Evolutionary conservation across 2,797 vertebrate species (phyloP), one percentile per base, ranked within the genome.

Genomic region (Acropternis orthonyx): DNA sequence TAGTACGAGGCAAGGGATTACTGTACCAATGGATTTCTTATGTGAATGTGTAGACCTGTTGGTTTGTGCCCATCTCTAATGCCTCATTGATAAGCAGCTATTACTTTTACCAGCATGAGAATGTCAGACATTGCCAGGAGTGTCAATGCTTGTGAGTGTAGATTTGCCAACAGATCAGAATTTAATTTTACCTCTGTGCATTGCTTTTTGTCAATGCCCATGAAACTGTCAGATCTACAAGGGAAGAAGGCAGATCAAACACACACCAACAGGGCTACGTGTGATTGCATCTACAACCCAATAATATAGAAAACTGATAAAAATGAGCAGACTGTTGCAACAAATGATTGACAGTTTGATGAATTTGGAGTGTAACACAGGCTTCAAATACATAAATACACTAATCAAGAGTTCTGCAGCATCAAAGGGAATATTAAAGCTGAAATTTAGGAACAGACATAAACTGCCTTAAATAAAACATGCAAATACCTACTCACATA

Each of bases 401-500:
- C 44, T 67, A 82, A 26, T 73, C 9, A 66, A 72, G 51, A 76
- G 27, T 71, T 94, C 34, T 84, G 54, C 54, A 78, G 24, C 49
- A 75, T 68, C 74, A 89, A 89, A 86, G 28, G 19, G 55, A 92
- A 84, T 79, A 69, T 48, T 82, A 88, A 69, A 89, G 12, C 21
- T 92, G 83, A 75, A 94, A 75, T 88, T 62, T 65, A 88, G n/a
- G n/a, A 68, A 71, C 44, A 46, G 21, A 61, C 52, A 74, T 19
- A 80, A 90, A 78, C 32, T 46, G 11, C 5, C 85, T 92, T 93
- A 86, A 93, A 89, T 85, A 84, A 84, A 94, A 81, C 71, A 49
- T 62, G 20, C 5, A 44, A 74, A 41, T 32, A 58, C 34, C n/a
- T 88, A 91, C 55, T 84, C 32, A n/a, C 18, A 76, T 27, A 37